Evolutionary conservation across 2,797 vertebrate species (phyloP).

Genomic region (Bradypus variegatus): DNA sequence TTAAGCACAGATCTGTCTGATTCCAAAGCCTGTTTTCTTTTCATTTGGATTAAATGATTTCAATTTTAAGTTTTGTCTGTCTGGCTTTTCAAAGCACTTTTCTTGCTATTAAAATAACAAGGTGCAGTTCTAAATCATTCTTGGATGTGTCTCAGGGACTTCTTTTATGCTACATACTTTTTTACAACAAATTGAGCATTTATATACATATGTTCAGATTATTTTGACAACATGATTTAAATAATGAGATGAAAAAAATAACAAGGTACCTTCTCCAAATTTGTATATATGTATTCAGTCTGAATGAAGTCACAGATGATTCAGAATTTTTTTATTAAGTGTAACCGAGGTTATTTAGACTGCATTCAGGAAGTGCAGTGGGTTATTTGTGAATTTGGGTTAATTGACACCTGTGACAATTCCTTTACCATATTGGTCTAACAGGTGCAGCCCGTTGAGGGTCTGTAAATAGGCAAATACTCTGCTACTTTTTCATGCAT

Average conservation of each 20-base stretch:
- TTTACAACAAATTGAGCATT: too few relatives aligned
- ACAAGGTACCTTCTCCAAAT: background rate
- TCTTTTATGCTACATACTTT: too few relatives aligned
- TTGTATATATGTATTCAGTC: background rate
- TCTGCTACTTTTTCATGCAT: background rate
- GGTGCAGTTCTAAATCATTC: background rate
- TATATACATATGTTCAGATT: too few relatives aligned
- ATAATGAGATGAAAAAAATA: background rate
- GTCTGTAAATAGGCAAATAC: background rate
- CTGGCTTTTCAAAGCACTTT: background rate
- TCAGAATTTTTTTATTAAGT: background rate
- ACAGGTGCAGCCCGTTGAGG: background rate
- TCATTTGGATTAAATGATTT: background rate
- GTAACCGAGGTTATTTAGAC: background rate
- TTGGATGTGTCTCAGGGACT: too few relatives aligned
- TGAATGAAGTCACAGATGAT: background rate
- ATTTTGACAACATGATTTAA: too few relatives aligned
- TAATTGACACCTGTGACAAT: background rate
- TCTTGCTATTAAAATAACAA: slow-evolving; percentile 9
- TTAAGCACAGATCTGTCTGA: background rate
- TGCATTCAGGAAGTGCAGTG: background rate
- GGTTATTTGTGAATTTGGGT: background rate
- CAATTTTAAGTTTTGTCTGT: background rate
- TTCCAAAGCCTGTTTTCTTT: background rate
- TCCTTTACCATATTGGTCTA: background rate